Evolutionary conservation across 2,888 invertebrate species (phyloP).

Genomic region (Lutraria lutraria): DNA sequence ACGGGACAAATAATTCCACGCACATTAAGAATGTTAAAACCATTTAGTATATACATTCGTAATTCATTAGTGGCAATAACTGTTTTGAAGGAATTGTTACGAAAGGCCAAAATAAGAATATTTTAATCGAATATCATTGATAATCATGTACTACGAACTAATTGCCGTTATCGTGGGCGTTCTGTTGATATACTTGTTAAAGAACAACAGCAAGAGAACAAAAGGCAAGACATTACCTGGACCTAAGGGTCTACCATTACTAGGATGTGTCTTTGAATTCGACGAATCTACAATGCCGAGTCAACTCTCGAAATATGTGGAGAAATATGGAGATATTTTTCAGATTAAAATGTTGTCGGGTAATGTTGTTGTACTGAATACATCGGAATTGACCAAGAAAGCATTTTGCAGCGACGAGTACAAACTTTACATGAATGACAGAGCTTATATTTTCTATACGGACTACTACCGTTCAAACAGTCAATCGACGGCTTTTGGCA

Average conservation of each 20-base stretch:
- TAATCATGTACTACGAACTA: not conserved
- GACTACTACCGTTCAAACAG: not conserved
- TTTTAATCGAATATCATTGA: too few relatives aligned
- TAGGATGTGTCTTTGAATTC: not conserved
- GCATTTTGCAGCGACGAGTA: not conserved
- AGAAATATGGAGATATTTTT: constrained; percentile 23
- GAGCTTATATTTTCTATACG: not conserved
- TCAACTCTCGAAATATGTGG: not conserved
- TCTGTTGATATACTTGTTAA: not conserved
- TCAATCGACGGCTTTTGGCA: not conserved
- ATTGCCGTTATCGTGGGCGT: not conserved
- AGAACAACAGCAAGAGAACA: not conserved
- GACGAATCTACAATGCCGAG: not conserved
- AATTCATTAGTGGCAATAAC: too few relatives aligned
- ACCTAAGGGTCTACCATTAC: not conserved
- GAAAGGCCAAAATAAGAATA: too few relatives aligned
- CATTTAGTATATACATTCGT: too few relatives aligned
- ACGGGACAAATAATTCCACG: too few relatives aligned
- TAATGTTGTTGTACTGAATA: not conserved
- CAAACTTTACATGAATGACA: constrained; percentile 21
- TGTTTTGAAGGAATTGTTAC: too few relatives aligned
- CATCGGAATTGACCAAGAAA: not conserved
- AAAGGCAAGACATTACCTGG: not conserved
- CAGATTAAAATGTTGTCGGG: not conserved
- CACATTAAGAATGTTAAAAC: too few relatives aligned